Evolutionary conservation across 64 coral and sea anemone species (phyloP), one percentile per base, ranked within the genome.

Genomic region (Platygyra sinensis): DNA sequence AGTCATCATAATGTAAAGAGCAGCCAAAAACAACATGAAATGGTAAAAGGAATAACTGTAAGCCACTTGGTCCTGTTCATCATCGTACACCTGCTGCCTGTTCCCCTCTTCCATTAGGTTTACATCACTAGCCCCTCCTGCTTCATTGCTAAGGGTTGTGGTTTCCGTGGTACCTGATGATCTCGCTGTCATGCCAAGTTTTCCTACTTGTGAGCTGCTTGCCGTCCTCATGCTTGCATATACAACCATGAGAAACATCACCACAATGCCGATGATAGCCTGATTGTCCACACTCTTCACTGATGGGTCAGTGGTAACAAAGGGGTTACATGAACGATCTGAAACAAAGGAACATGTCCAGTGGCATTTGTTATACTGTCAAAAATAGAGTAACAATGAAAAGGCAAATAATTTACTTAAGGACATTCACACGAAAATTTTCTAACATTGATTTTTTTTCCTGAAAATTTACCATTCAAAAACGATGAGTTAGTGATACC

Each of bases 1-100:
- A 0, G 95, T 96, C 95, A 96, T 96, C 95, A 96, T 96, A 25
- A 96, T 55, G 36, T 96, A 96, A n/a, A 96, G 89, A 4, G 91
- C 83, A 16, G 95, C 92, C 87, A 96, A 32, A 62, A 94, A 90
- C 62, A 96, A 65, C 87, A 96, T 96, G 36, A 96, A 96, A 72
- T 96, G 95, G 38, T 96, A 96, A 54, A 96, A 94, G 24, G 91
- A 96, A 83, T 96, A 96, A 18, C 95, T 96, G 39, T 96, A 96
- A 75, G 92, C 95, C 78, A 96, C 95, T 20, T 78, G 46, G n/a
- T 84, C 83, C 22, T 83, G 88, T 63, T 96, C 95, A 22, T 96
- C 91, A 87, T 96, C 95, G 80, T 90, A 94, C 46, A 96, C 91
- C 60, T 60, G 60, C 32, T 77, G 67, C 55, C 61, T 76, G 24